Base-by-base conservation (phyloP, 2,888 invertebrate species). In the Drosophila leonis region DNA sequence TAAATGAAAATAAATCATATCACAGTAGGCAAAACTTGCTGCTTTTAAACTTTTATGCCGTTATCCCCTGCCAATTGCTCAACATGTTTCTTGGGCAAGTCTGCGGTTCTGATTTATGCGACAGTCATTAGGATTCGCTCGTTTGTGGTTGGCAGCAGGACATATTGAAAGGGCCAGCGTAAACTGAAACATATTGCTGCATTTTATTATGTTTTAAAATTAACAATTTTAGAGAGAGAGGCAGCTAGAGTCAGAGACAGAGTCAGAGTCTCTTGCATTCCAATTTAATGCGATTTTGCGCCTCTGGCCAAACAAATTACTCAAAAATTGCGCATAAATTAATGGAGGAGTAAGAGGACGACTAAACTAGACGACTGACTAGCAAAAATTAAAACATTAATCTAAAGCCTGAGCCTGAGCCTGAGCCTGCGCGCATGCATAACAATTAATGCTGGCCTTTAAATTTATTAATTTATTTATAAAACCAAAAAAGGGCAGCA, bases 391-490 rank as follows among this genome's bases (percentile, higher is more conserved):
- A 86, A 86, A 83, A 86, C 86, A 86, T 86, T 86, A 87, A 87
- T 86, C 88, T 83, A 44, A 31, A 46, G 44, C 20, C 46, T 46
- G 49, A 12, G 27, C n/a, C 55, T 27, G 68, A 46, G 44, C 20
- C 46, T 46, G 49, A 12, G 27, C n/a, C 55, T 27, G 72, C 33
- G 60, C 48, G 31, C 78, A 74, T 78, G 80, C 82, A 83, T 65
- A 78, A 84, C 81, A 90, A 90, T 91, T 91, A 91, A 90, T 89
- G 87, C 88, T 72, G 82, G 76, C 73, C 80, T 80, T 68, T 83
- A 81, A 86, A 87, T 90, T 86, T 91, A 91, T 91, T 90, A 91
- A 91, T 85, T 86, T 91, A 91, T 91, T 91, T 90, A 89, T 85
- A 75, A 84, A 84, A 61, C 72, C 78, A 67, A 79, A 83, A 83